A percentile compares a stretch with the other conserved stretches of the same genome.
phyloP scores from a whole-genome alignment of 2,888 invertebrate genomes.

The Salticus scenicus region DNA sequence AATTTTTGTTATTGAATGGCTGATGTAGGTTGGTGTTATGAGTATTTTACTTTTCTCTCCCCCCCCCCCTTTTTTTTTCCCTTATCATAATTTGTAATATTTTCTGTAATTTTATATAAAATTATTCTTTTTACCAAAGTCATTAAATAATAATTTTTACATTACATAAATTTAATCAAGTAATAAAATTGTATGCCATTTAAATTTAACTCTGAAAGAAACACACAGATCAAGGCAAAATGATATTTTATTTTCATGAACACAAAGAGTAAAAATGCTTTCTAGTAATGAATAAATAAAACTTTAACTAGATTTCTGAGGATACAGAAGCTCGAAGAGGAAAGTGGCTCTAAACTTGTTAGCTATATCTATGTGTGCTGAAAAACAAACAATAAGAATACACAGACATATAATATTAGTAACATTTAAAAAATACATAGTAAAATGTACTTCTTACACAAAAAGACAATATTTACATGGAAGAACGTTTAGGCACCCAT shows the following conservation, averaged over 20 bases:
- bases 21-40: too few relatives aligned
- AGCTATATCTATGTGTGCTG: background rate
- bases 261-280: background rate
- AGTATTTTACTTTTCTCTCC: too few relatives aligned
- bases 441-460: background rate
- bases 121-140: too few relatives aligned
- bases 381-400: background rate
- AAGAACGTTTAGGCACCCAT: slow-evolving; percentile 59
- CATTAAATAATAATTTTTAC: too few relatives aligned
- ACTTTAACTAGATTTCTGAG: slow-evolving; percentile 38
- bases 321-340: slow-evolving; percentile 48
- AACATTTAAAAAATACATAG: background rate
- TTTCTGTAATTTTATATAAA: too few relatives aligned
- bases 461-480: slow-evolving; percentile 43
- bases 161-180: too few relatives aligned
- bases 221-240: background rate
- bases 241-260: background rate
- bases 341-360: slow-evolving; percentile 43
- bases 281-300: background rate
- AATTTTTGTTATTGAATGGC: too few relatives aligned
- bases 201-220: too few relatives aligned
- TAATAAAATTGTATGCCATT: too few relatives aligned
- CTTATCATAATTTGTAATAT: too few relatives aligned
- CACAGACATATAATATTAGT: background rate
- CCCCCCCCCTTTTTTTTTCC: too few relatives aligned